Evolutionary conservation across 1,140 invertebrate genomes (phyloP).

Genomic region (Plectrocnemia conspersa): DNA sequence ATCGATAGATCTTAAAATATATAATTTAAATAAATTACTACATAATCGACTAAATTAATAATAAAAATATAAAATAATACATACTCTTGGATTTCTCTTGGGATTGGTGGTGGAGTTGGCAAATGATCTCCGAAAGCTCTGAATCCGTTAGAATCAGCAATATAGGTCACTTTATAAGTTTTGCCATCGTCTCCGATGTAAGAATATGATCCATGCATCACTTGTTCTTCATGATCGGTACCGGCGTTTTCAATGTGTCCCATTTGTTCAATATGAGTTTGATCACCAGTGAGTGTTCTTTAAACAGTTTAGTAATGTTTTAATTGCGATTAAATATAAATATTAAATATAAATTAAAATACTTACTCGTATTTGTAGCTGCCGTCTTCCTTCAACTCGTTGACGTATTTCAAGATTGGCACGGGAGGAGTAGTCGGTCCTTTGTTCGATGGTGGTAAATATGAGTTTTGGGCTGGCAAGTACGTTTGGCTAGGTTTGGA

Average conservation of each 20-base stretch:
- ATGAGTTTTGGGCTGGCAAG: conserved; percentile 21
- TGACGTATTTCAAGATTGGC: conserved; percentile 54
- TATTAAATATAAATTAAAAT: conserved; percentile 8
- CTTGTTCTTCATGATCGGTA: conserved; percentile 51
- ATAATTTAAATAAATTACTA: conserved; percentile 4
- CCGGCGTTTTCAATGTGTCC: conserved; percentile 50
- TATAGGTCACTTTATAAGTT: conserved; percentile 66
- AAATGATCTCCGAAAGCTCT: conserved; percentile 69
- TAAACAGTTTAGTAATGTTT: neutral
- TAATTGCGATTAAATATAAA: too few relatives aligned
- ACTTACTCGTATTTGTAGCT: conserved; percentile 58
- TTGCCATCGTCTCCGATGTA: conserved; percentile 57
- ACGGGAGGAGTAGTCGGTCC: conserved; percentile 42
- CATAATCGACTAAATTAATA: neutral
- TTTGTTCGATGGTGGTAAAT: conserved; percentile 23
- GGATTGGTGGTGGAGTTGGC: conserved; percentile 63
- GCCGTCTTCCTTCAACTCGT: conserved; percentile 50
- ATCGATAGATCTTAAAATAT: conserved; percentile 40
- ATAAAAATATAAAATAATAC: neutral
- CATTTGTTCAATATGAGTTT: conserved; percentile 46
- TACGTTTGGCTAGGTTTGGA: conserved; percentile 37
- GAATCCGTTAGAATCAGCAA: conserved; percentile 57
- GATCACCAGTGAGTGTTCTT: conserved; percentile 39
- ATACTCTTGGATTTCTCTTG: conserved; percentile 50
- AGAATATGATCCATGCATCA: conserved; percentile 60